phyloP scores from a whole-genome alignment of 2,888 invertebrate genomes.

The Desoria tigrina region DNA sequence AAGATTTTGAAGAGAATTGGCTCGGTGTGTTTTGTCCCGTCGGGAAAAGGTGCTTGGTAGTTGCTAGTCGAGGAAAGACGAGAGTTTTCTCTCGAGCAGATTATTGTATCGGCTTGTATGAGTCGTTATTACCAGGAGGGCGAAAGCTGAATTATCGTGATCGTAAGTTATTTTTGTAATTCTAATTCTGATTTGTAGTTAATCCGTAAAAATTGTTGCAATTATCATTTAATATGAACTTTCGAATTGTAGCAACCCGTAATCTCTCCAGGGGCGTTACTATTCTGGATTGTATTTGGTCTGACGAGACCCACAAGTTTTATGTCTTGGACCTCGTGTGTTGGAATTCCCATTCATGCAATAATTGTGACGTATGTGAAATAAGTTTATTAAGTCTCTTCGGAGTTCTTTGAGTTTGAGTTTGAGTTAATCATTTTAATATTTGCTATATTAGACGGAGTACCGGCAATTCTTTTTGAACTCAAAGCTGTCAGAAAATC shows the following conservation, averaged over 20 bases:
- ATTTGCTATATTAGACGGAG: constrained; percentile 66
- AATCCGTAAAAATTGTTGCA: background rate
- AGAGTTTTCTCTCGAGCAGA: constrained; percentile 70
- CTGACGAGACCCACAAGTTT: constrained; percentile 64
- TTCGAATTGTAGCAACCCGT: constrained; percentile 46
- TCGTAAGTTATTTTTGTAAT: constrained; percentile 23
- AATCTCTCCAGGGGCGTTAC: constrained; percentile 61
- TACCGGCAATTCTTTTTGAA: constrained; percentile 83
- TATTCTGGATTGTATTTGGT: constrained; percentile 82
- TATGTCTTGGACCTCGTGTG: constrained; percentile 80
- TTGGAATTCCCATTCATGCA: constrained; percentile 73
- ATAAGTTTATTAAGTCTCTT: constrained; percentile 5
- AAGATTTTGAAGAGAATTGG: constrained; percentile 72
- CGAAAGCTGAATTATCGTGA: constrained; percentile 40
- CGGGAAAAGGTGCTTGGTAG: constrained; percentile 78
- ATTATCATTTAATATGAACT: background rate
- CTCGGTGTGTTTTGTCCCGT: constrained; percentile 76
- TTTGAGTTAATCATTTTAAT: constrained; percentile 15
- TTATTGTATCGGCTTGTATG: constrained; percentile 61
- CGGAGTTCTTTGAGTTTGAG: background rate
- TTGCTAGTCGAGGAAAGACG: constrained; percentile 71
- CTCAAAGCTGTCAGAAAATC: constrained; percentile 70
- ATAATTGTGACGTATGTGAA: constrained; percentile 70
- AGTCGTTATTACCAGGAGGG: constrained; percentile 75
- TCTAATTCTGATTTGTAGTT: background rate